These are phyloP conservation scores for Oreortyx pictus DNA, from an alignment of 2,797 vertebrate species.

Conservation along the genomic window DNA sequence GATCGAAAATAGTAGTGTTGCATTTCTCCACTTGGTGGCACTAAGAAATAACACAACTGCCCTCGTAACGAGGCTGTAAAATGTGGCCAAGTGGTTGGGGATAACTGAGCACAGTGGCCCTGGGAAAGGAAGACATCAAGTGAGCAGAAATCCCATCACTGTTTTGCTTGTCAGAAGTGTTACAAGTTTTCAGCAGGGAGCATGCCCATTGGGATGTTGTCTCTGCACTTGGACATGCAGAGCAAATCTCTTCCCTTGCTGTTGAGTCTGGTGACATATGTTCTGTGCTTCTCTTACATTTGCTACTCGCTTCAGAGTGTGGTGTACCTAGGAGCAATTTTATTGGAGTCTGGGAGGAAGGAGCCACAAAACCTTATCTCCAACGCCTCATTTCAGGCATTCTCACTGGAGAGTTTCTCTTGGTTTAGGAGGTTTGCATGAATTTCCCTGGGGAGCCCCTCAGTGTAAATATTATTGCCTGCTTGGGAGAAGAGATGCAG, in stretches of 20 bases:
- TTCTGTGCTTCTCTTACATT: neutral
- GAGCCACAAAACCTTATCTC: neutral
- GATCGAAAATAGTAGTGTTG: neutral
- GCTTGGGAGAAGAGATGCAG: neutral
- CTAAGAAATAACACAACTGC: constrained; percentile 65
- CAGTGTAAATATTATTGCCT: neutral
- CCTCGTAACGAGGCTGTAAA: neutral
- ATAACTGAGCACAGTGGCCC: neutral
- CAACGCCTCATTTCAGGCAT: neutral
- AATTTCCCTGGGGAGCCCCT: neutral
- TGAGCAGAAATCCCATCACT: neutral
- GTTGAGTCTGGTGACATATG: neutral
- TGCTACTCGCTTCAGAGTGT: neutral
- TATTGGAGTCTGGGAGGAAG: neutral
- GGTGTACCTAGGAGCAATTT: neutral
- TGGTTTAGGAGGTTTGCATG: neutral
- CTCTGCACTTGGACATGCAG: accelerated
- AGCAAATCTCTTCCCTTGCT: accelerated
- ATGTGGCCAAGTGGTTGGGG: neutral
- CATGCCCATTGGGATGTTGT: neutral
- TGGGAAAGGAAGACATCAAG: neutral
- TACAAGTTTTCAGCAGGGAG: neutral
- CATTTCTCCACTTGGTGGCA: constrained; percentile 75
- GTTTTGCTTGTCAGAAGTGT: neutral
- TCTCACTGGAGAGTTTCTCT: neutral